Evolutionary conservation across 2,888 invertebrate species (phyloP).

Genomic region (Steinernema hermaphroditum): DNA sequence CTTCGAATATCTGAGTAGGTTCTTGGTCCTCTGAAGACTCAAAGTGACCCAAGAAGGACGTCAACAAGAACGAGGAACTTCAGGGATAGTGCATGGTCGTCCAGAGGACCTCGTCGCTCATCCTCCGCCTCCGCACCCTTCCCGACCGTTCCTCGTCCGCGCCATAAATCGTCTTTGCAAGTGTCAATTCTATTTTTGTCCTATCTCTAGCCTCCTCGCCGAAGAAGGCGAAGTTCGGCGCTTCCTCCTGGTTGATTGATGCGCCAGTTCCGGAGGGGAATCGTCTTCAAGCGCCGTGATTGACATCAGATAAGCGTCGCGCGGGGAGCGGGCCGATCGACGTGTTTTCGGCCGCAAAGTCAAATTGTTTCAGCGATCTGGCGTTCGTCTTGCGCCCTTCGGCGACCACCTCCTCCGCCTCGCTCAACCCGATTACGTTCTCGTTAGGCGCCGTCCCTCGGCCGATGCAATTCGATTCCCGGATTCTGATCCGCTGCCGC

Average conservation of each 20-base stretch:
- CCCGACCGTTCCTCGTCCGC: no score
- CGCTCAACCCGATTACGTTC: constrained; percentile 17
- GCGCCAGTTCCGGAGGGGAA: neutral
- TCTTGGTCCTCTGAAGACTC: no score
- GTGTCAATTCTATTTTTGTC: no score
- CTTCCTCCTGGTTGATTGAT: constrained; percentile 10
- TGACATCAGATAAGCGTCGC: constrained; percentile 18
- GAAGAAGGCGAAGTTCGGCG: no score
- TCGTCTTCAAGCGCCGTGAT: neutral
- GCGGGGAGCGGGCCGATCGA: neutral
- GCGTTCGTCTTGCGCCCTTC: constrained; percentile 17
- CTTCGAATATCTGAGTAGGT: no score
- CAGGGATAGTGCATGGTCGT: no score
- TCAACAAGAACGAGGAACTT: no score
- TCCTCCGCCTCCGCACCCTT: no score
- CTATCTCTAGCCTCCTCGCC: no score
- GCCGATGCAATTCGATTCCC: neutral
- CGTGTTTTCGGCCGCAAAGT: constrained; percentile 18
- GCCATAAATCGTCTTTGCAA: no score
- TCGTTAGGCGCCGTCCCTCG: constrained; percentile 4
- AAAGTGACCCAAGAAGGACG: no score
- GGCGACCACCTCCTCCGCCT: neutral
- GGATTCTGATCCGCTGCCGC: constrained; percentile 10
- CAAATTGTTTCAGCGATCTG: constrained; percentile 20
- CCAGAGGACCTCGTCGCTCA: no score